Conservation (phyloP, 2,113 vertebrate genomes). For the Ceratotherium simum region DNA sequence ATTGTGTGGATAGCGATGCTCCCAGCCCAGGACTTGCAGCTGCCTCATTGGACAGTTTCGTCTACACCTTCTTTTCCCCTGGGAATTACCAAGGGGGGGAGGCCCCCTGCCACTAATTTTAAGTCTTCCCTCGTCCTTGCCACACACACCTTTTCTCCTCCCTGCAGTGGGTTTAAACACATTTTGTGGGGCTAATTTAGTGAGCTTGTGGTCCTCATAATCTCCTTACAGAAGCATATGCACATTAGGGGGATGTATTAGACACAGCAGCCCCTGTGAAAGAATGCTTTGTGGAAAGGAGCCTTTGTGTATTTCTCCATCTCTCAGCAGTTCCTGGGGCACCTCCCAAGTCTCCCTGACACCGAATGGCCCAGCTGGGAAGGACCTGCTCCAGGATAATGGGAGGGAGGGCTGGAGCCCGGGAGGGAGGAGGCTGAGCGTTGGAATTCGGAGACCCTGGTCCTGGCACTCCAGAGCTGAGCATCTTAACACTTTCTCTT, state of each 20-base stretch:
- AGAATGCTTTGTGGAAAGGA: constrained; percentile 89
- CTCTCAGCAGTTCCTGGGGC: constrained; percentile 86
- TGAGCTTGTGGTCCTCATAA: constrained; percentile 82
- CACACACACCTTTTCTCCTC: constrained; percentile 37
- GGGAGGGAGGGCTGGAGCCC: constrained; percentile 53
- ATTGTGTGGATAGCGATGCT: not conserved
- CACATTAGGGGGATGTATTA: constrained; percentile 88
- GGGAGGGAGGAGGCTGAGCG: constrained; percentile 73
- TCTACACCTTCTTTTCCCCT: not conserved
- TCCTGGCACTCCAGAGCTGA: constrained; percentile 82
- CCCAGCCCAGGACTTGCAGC: not conserved
- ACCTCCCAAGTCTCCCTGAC: constrained; percentile 87
- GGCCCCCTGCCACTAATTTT: constrained; percentile 67
- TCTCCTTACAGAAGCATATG: constrained; percentile 86
- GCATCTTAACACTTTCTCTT: constrained; percentile 73
- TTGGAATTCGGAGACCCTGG: constrained; percentile 77
- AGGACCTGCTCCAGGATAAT: constrained; percentile 89
- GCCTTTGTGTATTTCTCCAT: constrained; percentile 88
- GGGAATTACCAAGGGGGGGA: not conserved
- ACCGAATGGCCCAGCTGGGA: constrained; percentile 81
- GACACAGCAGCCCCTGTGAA: constrained; percentile 86
- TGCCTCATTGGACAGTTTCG: not conserved
- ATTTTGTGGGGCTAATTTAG: constrained; percentile 68
- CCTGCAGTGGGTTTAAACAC: constrained; percentile 65
- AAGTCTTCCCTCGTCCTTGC: constrained; percentile 43